Base-by-base conservation (phyloP, 2,113 vertebrate species). In the Microcebus lehilahytsara region DNA sequence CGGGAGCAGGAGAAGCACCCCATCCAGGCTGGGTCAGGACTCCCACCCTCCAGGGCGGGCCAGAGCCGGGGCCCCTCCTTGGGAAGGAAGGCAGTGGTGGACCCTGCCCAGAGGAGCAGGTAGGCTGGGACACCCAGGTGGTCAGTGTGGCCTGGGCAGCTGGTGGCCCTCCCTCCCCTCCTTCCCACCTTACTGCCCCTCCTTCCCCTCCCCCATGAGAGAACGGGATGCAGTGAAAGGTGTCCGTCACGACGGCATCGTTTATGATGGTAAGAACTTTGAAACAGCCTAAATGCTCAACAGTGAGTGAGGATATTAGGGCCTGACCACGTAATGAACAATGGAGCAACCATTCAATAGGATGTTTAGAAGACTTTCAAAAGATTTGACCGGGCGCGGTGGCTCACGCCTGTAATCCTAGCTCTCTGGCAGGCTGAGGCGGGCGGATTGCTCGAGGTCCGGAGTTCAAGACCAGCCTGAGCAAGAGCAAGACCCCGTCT, bases 81-180 rank as follows among this genome's bases (percentile, higher is more conserved):
- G 71, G 98, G 96, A 96, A 95, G 95, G 91, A 95, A 78, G 62
- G 40, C 5, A 6, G 93, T 0, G 25, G 89, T 58, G 56, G 42
- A 93, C 77, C 56, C 81, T 10, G 19, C 96, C 51, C 60, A 77
- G 89, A 97, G 85, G 67, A 13, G 85, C 95, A 98, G 98, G 98
- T 99, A 66, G 91, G 93, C 80, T 60, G 86, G 94, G 62, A 72
- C 13, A 1, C 91, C 95, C 25, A 1, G 56, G 14, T 30, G n/a
- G 58, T 40, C 64, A 8, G 23, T 7, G 91, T 79, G 87, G 51
- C 87, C 80, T 25, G 62, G 78, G 74, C 46, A 34, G 72, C 56
- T 30, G 53, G 60, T 27, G 22, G 69, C 71, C 64, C 27, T 23
- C 37, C 37, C 10, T 20, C 84, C 27, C 23, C 22, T 1, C 0